Evolutionary conservation across 2,888 invertebrate genomes (phyloP).

Genomic region (Fragum whitleyi): DNA sequence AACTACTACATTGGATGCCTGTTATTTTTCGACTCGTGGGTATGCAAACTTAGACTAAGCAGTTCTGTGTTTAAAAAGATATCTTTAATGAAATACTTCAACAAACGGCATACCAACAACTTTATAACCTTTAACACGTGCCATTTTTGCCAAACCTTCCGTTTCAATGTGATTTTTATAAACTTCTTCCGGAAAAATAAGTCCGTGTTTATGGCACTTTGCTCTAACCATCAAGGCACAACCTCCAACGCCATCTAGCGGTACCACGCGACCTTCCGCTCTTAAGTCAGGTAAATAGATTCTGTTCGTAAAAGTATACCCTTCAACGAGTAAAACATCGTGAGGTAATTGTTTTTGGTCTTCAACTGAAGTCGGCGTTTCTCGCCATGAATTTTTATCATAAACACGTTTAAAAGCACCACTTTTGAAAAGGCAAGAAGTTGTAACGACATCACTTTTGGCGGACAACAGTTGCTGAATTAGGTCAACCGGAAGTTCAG

Average conservation of each 20-base stretch:
- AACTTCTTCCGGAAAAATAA: constrained; percentile 78
- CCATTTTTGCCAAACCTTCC: constrained; percentile 82
- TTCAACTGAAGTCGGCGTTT: constrained; percentile 75
- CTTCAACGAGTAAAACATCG: constrained; percentile 78
- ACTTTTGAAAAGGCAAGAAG: constrained; percentile 75
- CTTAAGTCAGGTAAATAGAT: constrained; percentile 77
- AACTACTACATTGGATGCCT: too few species aligned
- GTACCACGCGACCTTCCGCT: constrained; percentile 77
- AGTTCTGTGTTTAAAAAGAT: too few species aligned
- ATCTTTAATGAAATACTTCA: constrained; percentile 71
- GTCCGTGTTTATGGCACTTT: constrained; percentile 77
- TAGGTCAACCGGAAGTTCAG: constrained; percentile 75
- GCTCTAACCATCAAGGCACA: constrained; percentile 78
- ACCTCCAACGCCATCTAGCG: constrained; percentile 83
- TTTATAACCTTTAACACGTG: constrained; percentile 74
- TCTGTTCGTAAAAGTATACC: constrained; percentile 74
- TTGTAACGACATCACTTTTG: constrained; percentile 75
- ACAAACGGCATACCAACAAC: constrained; percentile 80
- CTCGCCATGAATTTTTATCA: constrained; percentile 82
- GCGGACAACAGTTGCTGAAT: constrained; percentile 79
- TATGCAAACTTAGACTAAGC: too few species aligned
- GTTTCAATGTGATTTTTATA: constrained; percentile 82
- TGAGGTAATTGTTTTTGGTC: constrained; percentile 64
- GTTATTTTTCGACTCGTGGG: too few species aligned
- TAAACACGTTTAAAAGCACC: constrained; percentile 67